These are phyloP conservation scores for Pogonomyrmex barbatus DNA, from an alignment of 1,140 invertebrate species.

Conservation along the genomic window DNA sequence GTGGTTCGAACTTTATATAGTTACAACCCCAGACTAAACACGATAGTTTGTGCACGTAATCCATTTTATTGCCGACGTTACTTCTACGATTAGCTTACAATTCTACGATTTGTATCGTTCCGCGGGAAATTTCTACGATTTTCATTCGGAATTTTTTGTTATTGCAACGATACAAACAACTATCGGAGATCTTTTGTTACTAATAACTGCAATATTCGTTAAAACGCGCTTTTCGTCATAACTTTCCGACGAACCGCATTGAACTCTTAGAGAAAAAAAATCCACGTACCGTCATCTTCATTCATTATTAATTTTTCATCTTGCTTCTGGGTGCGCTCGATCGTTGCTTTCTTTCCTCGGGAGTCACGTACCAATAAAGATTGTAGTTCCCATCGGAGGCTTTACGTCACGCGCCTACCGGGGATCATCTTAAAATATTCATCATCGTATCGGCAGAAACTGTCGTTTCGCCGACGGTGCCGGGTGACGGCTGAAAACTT, in stretches of 20 bases:
- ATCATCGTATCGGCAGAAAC: constrained; percentile 37
- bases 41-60: constrained; percentile 18
- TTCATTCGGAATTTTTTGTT: background rate
- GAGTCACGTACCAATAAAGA: constrained; percentile 40
- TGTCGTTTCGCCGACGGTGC: background rate
- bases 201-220: background rate
- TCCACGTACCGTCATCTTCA: background rate
- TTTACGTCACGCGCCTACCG: constrained; percentile 21
- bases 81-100: background rate
- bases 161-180: background rate
- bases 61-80: constrained; percentile 12
- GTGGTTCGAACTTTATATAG: background rate
- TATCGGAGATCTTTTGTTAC: background rate
- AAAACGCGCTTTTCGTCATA: constrained; percentile 2
- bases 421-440: constrained; percentile 47
- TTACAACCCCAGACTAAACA: constrained; percentile 18
- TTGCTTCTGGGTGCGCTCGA: constrained; percentile 11
- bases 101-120: background rate
- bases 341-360: background rate
- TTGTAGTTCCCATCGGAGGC: constrained; percentile 18
- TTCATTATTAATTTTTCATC: constrained; percentile 58
- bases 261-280: constrained; percentile 3
- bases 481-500: background rate
- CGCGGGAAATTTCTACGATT: background rate
- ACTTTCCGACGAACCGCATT: background rate